phyloP scores from a whole-genome alignment of 2,888 invertebrate species.

The Conus canariensis region DNA sequence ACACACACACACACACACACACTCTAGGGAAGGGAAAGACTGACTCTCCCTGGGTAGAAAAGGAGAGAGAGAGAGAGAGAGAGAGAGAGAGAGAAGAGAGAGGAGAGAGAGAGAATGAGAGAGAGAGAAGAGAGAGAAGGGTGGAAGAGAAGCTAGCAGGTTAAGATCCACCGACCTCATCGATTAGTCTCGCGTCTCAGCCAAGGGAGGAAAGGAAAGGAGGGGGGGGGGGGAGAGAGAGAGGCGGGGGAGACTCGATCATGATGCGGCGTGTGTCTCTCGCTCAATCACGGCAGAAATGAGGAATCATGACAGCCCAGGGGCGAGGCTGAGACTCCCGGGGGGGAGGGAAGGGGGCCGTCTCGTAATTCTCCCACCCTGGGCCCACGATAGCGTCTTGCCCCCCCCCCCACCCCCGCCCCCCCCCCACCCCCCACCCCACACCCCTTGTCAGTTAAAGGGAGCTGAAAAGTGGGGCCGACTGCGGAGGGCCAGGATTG shows the following conservation, averaged over 20 bases:
- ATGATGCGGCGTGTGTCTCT: constrained; percentile 46
- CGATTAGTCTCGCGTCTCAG: constrained; percentile 38
- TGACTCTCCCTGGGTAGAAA: no score
- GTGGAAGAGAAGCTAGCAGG: neutral
- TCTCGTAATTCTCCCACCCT: constrained; percentile 22
- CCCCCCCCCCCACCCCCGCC: neutral
- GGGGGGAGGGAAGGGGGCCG: neutral
- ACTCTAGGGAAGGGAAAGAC: no score
- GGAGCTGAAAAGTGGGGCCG: constrained; percentile 34
- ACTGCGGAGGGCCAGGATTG: neutral
- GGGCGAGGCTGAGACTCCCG: constrained; percentile 40
- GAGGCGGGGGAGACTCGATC: constrained; percentile 15
- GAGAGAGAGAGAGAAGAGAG: no score
- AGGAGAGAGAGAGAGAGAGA: no score
- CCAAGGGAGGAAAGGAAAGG: neutral
- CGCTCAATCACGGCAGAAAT: constrained; percentile 48
- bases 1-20: no score
- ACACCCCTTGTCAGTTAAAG: constrained; percentile 34
- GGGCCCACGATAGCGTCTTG: constrained; percentile 46
- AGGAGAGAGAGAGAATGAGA: neutral
- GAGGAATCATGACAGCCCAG: constrained; percentile 45
- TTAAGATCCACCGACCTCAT: constrained; percentile 42
- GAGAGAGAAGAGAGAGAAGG: neutral
- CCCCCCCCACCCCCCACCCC: no score
- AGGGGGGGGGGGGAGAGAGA: no score